phyloP scores from a whole-genome alignment of 1,140 invertebrate genomes.

The Dreissena rostriformis region DNA sequence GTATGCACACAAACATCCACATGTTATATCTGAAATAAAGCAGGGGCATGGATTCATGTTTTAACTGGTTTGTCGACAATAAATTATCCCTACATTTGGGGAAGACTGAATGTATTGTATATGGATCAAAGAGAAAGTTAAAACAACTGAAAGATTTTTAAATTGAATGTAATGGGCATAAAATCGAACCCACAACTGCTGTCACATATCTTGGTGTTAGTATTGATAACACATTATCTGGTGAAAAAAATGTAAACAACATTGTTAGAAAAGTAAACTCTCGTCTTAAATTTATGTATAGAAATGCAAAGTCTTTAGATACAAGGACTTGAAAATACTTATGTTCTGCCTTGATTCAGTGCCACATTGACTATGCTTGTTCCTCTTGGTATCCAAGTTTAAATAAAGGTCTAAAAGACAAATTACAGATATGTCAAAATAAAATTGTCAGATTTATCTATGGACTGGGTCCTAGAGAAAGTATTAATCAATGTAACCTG shows the following conservation, averaged over 20 bases:
- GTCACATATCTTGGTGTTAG: too few species aligned
- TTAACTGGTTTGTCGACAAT: too few species aligned
- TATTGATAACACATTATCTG: neutral
- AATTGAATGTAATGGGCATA: too few species aligned
- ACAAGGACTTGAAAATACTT: constrained; percentile 4
- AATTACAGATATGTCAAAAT: constrained; percentile 3
- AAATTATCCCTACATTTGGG: too few species aligned
- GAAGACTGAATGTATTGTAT: too few species aligned
- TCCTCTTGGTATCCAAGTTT: constrained; percentile 11
- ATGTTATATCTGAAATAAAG: neutral
- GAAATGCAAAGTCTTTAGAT: constrained; percentile 1
- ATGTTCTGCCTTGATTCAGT: constrained; percentile 24
- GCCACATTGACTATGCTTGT: constrained; percentile 19
- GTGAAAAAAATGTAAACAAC: constrained; percentile 2
- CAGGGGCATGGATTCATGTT: too few species aligned
- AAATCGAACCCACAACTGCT: too few species aligned
- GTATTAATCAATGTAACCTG: constrained; percentile 7
- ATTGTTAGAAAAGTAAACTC: neutral
- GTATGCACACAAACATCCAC: neutral
- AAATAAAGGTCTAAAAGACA: constrained; percentile 1
- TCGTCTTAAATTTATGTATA: constrained; percentile 10
- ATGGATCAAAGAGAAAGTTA: too few species aligned
- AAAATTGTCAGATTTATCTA: constrained; percentile 16
- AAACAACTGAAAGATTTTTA: too few species aligned
- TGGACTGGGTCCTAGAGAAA: neutral